These are phyloP conservation scores for Odontocerum albicorne DNA, from an alignment of 2,888 invertebrate species.

Conservation along the genomic window DNA sequence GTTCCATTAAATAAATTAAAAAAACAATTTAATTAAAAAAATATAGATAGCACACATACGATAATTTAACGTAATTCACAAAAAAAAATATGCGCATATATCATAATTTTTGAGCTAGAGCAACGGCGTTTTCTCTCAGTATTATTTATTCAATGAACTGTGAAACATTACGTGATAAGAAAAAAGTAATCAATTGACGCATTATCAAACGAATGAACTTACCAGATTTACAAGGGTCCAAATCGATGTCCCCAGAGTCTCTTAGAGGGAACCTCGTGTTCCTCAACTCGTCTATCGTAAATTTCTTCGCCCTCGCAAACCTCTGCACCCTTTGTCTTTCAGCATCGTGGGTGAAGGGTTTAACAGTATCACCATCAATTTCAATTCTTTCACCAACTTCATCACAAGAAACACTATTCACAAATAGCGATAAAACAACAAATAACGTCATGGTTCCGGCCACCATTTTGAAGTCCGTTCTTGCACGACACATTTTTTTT, in stretches of 20 bases:
- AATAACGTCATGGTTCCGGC: background rate
- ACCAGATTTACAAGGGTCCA: slow-evolving; percentile 90
- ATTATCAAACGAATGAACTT: too few species aligned
- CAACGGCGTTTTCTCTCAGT: too few species aligned
- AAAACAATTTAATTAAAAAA: too few species aligned
- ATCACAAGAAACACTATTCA: slow-evolving; percentile 6
- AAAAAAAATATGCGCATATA: too few species aligned
- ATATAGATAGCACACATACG: too few species aligned
- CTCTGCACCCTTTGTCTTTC: background rate
- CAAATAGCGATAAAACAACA: background rate
- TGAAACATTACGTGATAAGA: background rate
- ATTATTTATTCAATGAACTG: background rate
- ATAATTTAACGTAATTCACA: too few species aligned
- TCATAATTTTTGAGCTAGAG: too few species aligned
- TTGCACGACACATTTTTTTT: background rate
- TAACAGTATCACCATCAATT: slow-evolving; percentile 16
- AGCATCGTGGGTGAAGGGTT: background rate
- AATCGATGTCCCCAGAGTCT: slow-evolving; percentile 73
- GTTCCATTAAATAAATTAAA: too few species aligned
- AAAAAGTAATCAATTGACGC: background rate
- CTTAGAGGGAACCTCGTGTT: slow-evolving; percentile 65
- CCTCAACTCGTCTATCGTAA: slow-evolving; percentile 69
- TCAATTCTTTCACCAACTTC: slow-evolving; percentile 15
- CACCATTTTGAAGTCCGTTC: slow-evolving; percentile 9
- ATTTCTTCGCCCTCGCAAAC: slow-evolving; percentile 51